Percentiles rank a stretch among this genome's conserved stretches.
phyloP scores from a whole-genome alignment of 2,888 invertebrate species.

The Agrochola lota region DNA sequence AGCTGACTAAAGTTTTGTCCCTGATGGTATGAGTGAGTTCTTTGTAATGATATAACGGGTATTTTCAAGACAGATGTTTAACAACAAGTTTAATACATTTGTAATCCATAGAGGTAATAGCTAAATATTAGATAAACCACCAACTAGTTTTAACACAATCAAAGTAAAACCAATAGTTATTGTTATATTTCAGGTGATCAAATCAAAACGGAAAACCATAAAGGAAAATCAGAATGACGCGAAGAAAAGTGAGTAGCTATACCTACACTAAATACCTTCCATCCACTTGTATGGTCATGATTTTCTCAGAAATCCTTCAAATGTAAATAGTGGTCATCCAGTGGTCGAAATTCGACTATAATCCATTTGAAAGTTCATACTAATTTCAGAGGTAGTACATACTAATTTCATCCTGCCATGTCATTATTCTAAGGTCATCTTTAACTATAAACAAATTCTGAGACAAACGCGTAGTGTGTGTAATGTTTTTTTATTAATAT shows the following conservation, averaged over 20 bases:
- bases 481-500: no score
- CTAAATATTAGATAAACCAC: background rate
- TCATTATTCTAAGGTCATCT: no score
- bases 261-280: background rate
- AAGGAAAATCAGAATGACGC: constrained; percentile 13
- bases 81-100: background rate
- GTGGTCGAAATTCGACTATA: no score
- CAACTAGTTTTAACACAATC: background rate
- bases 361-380: no score
- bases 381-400: no score
- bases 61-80: background rate
- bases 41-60: background rate
- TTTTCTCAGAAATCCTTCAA: background rate
- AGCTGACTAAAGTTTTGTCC: no score
- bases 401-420: no score
- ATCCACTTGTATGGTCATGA: background rate
- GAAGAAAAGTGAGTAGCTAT: constrained; percentile 43
- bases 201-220: constrained; percentile 42
- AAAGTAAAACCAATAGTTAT: background rate
- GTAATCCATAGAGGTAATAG: background rate
- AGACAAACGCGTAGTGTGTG: no score
- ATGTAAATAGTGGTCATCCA: background rate
- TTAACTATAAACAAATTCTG: no score
- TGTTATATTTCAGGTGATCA: constrained; percentile 50
- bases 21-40: background rate